A percentile compares a stretch with the other conserved stretches of the same genome.
phyloP scores from a whole-genome alignment of 2,888 invertebrate genomes.

The Spilosoma lubricipeda region DNA sequence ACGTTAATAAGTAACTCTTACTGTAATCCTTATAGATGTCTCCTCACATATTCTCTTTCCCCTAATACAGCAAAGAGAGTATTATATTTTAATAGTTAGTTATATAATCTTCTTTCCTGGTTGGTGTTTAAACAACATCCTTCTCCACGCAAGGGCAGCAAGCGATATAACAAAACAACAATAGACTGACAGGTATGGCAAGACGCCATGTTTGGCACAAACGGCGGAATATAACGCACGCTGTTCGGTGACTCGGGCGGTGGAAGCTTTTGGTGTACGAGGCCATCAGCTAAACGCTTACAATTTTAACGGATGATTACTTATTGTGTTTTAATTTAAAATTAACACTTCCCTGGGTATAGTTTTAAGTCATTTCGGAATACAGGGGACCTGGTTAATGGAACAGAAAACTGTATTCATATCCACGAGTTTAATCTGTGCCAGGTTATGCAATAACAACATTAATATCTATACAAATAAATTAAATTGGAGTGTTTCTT shows the following conservation, averaged over 20 bases:
- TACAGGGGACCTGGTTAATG: background rate
- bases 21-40: too few species aligned
- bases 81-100: background rate
- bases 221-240: conserved; percentile 43
- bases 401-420: too few species aligned
- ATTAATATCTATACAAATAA: too few species aligned
- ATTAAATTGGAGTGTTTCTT: too few species aligned
- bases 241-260: conserved; percentile 29
- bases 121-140: conserved; percentile 26
- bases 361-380: background rate
- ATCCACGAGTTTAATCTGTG: too few species aligned
- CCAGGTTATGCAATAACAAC: too few species aligned
- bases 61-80: background rate
- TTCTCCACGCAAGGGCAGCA: conserved; percentile 38
- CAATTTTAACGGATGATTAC: conserved; percentile 1
- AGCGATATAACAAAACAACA: conserved; percentile 56
- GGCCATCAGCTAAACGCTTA: conserved; percentile 12
- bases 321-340: background rate
- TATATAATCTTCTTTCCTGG: conserved; percentile 18
- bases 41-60: background rate
- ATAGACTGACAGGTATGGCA: conserved; percentile 58
- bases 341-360: background rate
- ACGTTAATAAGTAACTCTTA: too few species aligned
- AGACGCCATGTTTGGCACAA: conserved; percentile 56
- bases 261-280: conserved; percentile 22